Base-by-base conservation (phyloP, 2,888 invertebrate species). In the Heliconius cydno region DNA sequence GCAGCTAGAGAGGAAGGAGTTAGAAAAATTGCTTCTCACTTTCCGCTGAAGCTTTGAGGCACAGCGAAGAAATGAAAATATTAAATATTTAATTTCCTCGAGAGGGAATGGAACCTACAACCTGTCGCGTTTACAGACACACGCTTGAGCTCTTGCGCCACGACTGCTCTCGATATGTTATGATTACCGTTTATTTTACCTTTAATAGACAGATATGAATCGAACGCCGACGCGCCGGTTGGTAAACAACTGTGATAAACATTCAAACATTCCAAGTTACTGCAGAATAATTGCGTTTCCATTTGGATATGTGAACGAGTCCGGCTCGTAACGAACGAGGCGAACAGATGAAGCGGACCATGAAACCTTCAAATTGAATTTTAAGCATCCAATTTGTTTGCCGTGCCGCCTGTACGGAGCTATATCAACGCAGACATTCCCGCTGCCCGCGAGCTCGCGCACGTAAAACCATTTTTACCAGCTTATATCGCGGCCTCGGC, bases 321-420 rank as follows among this genome's bases (percentile, higher is more conserved):
- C 89, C 92, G 88, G 92, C 88, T 90, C 90, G 91, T 90, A 92
- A 91, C 92, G 91, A 89, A 89, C 92, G 92, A 89, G 90, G 87
- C 90, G 91, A 90, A 89, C 91, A 91, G 92, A 94, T 93, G 92
- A 93, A 93, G 91, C 91, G 92, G 90, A 92, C 94, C 94, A 92
- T 93, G 93, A 94, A 94, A 94, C 94, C 94, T 94, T 94, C 90
- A 94, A 94, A 94, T 94, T 94, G 94, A 94, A 94, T 94, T 94
- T 94, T 94, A 94, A 94, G 94, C 93, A 92, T 94, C 93, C 94
- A 94, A 94, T 94, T 94, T 94, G 94, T 94, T 94, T 92, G 92
- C 90, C 88, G 90, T 88, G 88, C 90, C 88, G 90, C 86, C 81
- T 81, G 83, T 87, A 83, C 83, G 79, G 81, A 87, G 87, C 88